These are phyloP conservation scores for Phenganax subtilis DNA, from an alignment of 92 coral and sea anemone species.

Conservation along the genomic window DNA sequence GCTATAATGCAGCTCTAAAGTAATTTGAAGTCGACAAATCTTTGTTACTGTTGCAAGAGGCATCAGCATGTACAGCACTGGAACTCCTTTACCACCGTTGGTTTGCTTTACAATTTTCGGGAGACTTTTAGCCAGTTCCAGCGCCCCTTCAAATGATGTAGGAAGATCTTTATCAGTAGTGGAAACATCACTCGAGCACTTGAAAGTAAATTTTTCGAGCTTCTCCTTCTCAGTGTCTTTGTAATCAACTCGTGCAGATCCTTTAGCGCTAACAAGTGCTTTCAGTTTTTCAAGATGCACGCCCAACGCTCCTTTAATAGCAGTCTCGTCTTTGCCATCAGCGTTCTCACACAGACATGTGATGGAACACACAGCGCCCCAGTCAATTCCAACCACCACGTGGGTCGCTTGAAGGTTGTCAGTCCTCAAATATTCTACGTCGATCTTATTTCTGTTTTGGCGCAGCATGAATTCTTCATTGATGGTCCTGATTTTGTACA, in stretches of 20 bases:
- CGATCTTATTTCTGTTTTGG: background rate
- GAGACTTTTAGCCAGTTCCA: conserved; percentile 7
- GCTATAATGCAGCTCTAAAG: background rate
- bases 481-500: conserved; percentile 5
- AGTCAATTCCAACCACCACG: conserved; percentile 1
- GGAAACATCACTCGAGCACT: background rate
- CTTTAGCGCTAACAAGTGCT: background rate
- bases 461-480: conserved; percentile 6
- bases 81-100: background rate
- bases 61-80: background rate
- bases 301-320: background rate
- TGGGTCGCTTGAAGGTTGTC: background rate
- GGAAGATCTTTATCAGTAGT: conserved; percentile 3
- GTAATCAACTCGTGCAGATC: background rate
- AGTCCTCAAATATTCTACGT: background rate
- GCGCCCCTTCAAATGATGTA: conserved; percentile 2
- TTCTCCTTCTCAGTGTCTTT: background rate
- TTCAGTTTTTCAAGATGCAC: conserved; percentile 3
- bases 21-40: background rate
- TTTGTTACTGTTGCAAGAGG: conserved; percentile 1
- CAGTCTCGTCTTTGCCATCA: background rate
- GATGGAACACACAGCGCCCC: conserved; percentile 14
- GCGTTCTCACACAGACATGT: background rate
- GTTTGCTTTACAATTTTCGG: conserved; percentile 3
- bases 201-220: background rate